Conservation (phyloP, 2,888 invertebrate species). For the Cantharis flavilabris region DNA sequence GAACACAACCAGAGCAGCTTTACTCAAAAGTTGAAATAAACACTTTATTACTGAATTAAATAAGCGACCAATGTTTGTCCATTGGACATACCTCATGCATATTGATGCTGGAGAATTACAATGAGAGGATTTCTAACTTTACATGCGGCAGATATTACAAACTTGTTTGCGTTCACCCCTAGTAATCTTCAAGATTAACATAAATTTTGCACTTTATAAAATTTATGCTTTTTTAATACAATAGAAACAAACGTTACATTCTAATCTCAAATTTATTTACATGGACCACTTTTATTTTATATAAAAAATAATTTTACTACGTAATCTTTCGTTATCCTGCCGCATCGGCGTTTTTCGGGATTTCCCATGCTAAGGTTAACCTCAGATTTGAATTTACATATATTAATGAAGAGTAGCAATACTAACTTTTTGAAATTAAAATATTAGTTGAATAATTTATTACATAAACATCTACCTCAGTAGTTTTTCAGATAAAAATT, state of each 20-base stretch:
- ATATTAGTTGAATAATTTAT: not conserved
- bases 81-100: slow-evolving; percentile 42
- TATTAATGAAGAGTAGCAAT: not conserved
- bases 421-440: not conserved
- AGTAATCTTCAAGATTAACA: slow-evolving; percentile 43
- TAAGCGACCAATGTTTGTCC: slow-evolving; percentile 39
- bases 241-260: not conserved
- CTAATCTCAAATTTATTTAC: not conserved
- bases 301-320: not conserved
- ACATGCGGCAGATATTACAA: slow-evolving; percentile 42
- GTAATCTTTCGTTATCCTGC: not conserved
- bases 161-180: slow-evolving; percentile 45
- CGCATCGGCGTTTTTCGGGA: not conserved
- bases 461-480: not conserved
- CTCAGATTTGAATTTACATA: not conserved
- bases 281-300: not conserved
- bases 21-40: slow-evolving; percentile 17
- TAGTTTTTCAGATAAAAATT: not conserved
- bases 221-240: slow-evolving; percentile 33
- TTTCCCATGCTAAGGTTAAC: not conserved
- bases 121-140: slow-evolving; percentile 40
- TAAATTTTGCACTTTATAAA: slow-evolving; percentile 43
- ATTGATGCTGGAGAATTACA: slow-evolving; percentile 44
- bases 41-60: slow-evolving; percentile 31
- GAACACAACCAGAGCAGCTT: not conserved